A percentile compares a stretch with the other conserved stretches of the same genome.
Conservation (phyloP, 2,888 invertebrate genomes). For the Callyntrura sp. region DNA sequence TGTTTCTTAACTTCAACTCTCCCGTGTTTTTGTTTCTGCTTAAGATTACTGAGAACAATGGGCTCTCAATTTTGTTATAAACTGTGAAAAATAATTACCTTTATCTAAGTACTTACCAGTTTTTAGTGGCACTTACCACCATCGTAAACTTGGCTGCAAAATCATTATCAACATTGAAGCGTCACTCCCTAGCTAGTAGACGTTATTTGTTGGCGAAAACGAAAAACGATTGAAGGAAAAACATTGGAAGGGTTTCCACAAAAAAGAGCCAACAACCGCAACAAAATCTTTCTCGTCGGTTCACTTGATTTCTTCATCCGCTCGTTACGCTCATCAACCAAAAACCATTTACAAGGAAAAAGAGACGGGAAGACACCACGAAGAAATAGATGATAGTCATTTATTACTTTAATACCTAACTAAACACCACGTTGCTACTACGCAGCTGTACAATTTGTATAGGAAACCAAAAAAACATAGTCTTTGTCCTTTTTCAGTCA, state of each 20-base stretch:
- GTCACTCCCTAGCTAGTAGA: background rate
- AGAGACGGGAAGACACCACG: background rate
- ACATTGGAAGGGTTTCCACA: background rate
- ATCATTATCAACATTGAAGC: slow-evolving; percentile 15
- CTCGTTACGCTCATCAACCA: slow-evolving; percentile 63
- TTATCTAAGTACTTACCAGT: slow-evolving; percentile 37
- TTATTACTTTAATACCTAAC: background rate
- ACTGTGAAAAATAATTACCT: slow-evolving; percentile 15
- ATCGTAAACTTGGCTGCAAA: background rate
- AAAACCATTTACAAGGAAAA: slow-evolving; percentile 20
- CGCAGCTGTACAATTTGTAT: background rate
- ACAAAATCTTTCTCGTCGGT: slow-evolving; percentile 54
- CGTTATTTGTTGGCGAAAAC: background rate
- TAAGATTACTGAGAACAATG: slow-evolving; percentile 48
- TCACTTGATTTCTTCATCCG: slow-evolving; percentile 75
- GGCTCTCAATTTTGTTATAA: slow-evolving; percentile 45
- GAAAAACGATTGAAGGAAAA: background rate
- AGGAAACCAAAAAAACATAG: slow-evolving; percentile 9
- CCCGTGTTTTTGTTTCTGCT: slow-evolving; percentile 27
- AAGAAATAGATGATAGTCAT: slow-evolving; percentile 8
- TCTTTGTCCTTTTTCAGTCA: slow-evolving; percentile 58
- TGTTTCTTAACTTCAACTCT: slow-evolving; percentile 1
- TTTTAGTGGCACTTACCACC: slow-evolving; percentile 13
- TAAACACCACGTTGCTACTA: background rate
- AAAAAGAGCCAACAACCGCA: slow-evolving; percentile 67